These are phyloP conservation scores for Carposina sasakii DNA, from an alignment of 1,140 invertebrate species.

Conservation along the genomic window DNA sequence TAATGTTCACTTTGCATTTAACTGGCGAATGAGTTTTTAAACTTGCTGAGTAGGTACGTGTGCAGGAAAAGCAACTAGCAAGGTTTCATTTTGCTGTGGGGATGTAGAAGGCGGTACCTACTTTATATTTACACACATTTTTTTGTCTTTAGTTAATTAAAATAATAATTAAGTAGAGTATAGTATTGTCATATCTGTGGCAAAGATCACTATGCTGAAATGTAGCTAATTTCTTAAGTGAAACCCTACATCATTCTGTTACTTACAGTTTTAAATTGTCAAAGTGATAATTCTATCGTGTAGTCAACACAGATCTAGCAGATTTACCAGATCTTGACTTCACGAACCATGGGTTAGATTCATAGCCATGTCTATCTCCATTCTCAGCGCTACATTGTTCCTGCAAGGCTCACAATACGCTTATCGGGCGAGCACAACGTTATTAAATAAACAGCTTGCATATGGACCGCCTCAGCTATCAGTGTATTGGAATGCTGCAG, in stretches of 20 bases:
- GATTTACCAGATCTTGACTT: background rate
- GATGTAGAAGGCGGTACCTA: background rate
- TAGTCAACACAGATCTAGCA: background rate
- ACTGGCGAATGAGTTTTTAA: background rate
- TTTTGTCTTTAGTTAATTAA: background rate
- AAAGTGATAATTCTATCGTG: background rate
- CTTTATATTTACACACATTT: background rate
- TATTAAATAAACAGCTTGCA: conserved; percentile 60
- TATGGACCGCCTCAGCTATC: conserved; percentile 23
- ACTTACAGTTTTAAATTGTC: background rate
- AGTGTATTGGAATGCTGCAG: conserved; percentile 27
- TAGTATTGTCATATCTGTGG: too few species aligned
- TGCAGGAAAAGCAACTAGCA: background rate
- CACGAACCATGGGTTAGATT: background rate
- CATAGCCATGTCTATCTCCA: conserved; percentile 14
- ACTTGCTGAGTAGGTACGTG: too few species aligned
- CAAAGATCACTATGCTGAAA: too few species aligned
- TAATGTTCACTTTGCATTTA: background rate
- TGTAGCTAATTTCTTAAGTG: too few species aligned
- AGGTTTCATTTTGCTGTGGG: background rate
- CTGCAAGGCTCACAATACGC: conserved; percentile 51
- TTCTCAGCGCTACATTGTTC: too few species aligned
- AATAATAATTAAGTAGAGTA: background rate
- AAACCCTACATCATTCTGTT: background rate
- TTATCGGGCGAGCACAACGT: conserved; percentile 50